A percentile compares a stretch with the other conserved stretches of the same genome.
Conservation (phyloP, 2,113 vertebrate genomes). For the Erpornis zantholeuca region DNA sequence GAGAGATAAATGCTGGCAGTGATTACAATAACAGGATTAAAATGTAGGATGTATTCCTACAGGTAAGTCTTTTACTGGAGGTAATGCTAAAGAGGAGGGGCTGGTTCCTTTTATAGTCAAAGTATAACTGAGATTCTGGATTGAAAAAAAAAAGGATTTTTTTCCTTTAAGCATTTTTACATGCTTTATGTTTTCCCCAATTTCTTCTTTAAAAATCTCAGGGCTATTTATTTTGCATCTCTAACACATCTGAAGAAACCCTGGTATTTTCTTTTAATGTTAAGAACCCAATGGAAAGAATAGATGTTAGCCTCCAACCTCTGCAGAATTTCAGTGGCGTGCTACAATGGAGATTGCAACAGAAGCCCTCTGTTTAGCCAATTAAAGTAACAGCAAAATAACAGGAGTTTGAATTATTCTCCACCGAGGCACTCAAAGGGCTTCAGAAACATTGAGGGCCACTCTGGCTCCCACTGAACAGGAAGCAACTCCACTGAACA, state of each 20-base stretch:
- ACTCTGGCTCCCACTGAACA: background rate
- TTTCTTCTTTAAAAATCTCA: constrained; percentile 4
- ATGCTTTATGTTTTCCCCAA: background rate
- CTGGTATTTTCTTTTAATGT: background rate
- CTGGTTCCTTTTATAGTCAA: constrained; percentile 29
- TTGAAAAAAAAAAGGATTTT: background rate
- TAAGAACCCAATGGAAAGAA: background rate
- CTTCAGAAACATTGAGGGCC: background rate
- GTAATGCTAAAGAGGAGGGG: constrained; percentile 17
- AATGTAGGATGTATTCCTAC: constrained; percentile 30
- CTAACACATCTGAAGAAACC: background rate
- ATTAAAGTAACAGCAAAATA: constrained; percentile 19
- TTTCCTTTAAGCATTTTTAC: background rate
- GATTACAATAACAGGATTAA: constrained; percentile 82
- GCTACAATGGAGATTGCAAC: background rate
- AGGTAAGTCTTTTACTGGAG: constrained; percentile 46
- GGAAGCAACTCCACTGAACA: background rate
- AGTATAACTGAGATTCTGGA: background rate
- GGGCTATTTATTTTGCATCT: background rate
- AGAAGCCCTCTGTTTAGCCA: constrained; percentile 3
- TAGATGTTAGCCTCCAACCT: background rate
- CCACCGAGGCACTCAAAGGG: background rate
- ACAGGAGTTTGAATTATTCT: background rate
- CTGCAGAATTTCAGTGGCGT: background rate
- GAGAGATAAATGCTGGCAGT: constrained; percentile 83